Percentiles rank a stretch among this genome's conserved stretches.
Evolutionary conservation across 1,140 invertebrate genomes (phyloP).

Genomic region (Drosophila pseudoananassae): DNA sequence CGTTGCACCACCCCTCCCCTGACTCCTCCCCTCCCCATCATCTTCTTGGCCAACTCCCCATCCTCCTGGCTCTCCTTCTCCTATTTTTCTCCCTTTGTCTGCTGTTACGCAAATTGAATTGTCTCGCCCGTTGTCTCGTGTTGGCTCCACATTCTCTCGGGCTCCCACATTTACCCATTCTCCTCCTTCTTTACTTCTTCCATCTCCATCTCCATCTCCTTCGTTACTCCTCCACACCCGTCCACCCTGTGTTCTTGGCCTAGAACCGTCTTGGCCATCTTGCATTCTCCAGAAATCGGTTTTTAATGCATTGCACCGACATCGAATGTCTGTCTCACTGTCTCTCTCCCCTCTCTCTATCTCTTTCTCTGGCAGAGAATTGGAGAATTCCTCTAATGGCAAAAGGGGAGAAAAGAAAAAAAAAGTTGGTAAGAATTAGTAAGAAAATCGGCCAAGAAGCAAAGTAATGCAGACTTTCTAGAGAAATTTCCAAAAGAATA

Average conservation of each 20-base stretch:
- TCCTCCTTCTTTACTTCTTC: background rate
- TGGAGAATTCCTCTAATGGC: background rate
- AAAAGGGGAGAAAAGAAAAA: background rate
- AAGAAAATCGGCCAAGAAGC: no score
- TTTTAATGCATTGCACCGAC: conserved; percentile 44
- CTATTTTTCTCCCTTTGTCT: conserved; percentile 9
- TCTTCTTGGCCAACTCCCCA: background rate
- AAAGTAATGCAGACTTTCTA: no score
- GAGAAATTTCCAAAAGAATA: no score
- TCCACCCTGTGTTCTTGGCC: background rate
- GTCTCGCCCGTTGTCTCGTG: conserved; percentile 53
- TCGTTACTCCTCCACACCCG: no score
- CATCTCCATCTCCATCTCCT: background rate
- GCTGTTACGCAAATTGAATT: conserved; percentile 72
- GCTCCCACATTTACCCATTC: background rate
- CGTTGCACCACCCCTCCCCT: background rate
- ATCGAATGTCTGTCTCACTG: background rate
- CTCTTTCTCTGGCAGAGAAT: background rate
- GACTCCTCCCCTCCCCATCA: no score
- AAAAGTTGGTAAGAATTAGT: no score
- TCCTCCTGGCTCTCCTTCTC: background rate
- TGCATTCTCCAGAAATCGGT: conserved; percentile 61
- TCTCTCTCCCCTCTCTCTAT: no score
- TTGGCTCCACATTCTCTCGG: conserved; percentile 21
- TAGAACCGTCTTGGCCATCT: conserved; percentile 17